A percentile compares a stretch with the other conserved stretches of the same genome.
These are phyloP conservation scores for Anthopleura sola DNA, from an alignment of 64 coral and sea anemone genomes.

Conservation along the genomic window DNA sequence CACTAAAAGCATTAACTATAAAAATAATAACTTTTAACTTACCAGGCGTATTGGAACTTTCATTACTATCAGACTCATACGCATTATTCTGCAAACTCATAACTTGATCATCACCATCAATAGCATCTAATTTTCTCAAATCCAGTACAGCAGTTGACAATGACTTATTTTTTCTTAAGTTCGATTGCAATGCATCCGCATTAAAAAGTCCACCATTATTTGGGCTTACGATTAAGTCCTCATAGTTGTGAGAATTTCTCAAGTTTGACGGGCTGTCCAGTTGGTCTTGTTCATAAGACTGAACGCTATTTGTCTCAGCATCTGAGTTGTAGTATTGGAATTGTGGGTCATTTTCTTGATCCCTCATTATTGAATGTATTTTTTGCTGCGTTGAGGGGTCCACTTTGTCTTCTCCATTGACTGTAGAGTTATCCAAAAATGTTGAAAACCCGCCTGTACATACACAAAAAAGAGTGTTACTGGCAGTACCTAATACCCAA, in stretches of 20 bases:
- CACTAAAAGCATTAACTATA: no score
- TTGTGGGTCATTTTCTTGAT: conserved; percentile 78
- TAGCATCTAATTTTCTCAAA: conserved; percentile 70
- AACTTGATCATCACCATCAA: conserved; percentile 25
- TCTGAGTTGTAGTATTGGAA: conserved; percentile 81
- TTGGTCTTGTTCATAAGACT: neutral
- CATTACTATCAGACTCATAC: conserved; percentile 47
- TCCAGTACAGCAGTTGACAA: conserved; percentile 78
- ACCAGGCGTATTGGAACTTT: conserved; percentile 18
- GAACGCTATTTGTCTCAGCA: conserved; percentile 49
- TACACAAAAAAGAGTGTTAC: neutral
- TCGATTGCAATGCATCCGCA: conserved; percentile 47
- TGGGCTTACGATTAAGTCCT: neutral
- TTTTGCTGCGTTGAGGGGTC: conserved; percentile 58
- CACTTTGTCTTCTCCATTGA: conserved; percentile 51
- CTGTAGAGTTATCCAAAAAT: conserved; percentile 21
- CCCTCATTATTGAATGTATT: conserved; percentile 67
- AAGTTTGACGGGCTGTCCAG: neutral
- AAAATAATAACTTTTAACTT: neutral
- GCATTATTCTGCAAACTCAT: conserved; percentile 33
- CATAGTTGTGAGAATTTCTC: conserved; percentile 10
- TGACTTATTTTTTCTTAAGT: conserved; percentile 82
- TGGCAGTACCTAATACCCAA: no score
- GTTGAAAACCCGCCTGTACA: conserved; percentile 5
- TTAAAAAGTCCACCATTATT: conserved; percentile 14